phyloP scores from a whole-genome alignment of 2,797 vertebrate genomes.

The Clangula hyemalis region DNA sequence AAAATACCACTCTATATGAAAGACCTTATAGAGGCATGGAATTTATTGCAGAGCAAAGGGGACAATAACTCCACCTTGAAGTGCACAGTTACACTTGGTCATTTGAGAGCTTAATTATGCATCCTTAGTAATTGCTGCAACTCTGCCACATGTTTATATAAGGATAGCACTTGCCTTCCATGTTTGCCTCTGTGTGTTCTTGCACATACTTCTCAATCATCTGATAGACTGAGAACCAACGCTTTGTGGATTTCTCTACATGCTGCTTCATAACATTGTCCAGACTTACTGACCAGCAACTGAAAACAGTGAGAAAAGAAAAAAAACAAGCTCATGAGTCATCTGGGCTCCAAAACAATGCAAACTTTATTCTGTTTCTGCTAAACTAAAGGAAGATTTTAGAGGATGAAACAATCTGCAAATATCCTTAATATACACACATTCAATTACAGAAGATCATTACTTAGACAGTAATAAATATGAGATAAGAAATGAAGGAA shows the following conservation, averaged over 20 bases:
- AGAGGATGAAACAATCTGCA: not conserved
- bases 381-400: not conserved
- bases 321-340: not conserved
- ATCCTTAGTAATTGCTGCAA: not conserved
- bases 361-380: not conserved
- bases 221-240: constrained; percentile 97
- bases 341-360: not conserved
- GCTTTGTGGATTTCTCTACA: constrained; percentile 87
- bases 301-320: constrained; percentile 54
- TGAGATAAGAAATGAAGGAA: not conserved
- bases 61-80: not conserved
- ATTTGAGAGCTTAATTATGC: not conserved
- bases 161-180: constrained; percentile 77
- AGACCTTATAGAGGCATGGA: not conserved
- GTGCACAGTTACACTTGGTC: not conserved
- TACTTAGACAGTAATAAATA: not conserved
- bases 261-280: constrained; percentile 89
- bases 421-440: not conserved
- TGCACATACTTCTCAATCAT: constrained; percentile 89
- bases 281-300: constrained; percentile 95
- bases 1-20: not conserved
- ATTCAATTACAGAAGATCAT: not conserved
- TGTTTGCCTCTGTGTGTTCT: constrained; percentile 75
- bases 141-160: not conserved
- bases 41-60: not conserved